Percentiles rank a stretch among this genome's conserved stretches.
Evolutionary conservation across 2,797 vertebrate genomes (phyloP).

Genomic region (Chrysocyon brachyurus): DNA sequence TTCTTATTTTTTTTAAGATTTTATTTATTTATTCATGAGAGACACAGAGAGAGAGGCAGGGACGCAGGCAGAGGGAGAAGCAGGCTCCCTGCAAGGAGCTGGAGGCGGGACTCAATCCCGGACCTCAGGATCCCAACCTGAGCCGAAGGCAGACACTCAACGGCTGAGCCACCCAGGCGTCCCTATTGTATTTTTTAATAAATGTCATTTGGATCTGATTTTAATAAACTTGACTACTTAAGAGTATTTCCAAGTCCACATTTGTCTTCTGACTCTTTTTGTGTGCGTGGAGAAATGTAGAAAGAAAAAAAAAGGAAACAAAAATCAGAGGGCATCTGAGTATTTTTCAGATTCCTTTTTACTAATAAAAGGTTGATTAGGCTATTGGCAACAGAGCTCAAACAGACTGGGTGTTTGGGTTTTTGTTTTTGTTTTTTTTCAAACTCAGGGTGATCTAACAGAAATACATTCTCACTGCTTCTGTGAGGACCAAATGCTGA

Average conservation of each 20-base stretch:
- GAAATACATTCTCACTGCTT: neutral
- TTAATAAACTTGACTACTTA: neutral
- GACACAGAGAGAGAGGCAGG: neutral
- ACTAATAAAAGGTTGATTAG: neutral
- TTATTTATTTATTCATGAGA: neutral
- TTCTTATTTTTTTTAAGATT: neutral
- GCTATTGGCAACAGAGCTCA: neutral
- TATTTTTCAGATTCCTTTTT: neutral
- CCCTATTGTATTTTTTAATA: neutral
- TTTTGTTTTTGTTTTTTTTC: neutral
- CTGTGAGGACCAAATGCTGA: neutral
- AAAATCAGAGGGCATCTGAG: neutral
- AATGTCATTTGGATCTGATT: neutral
- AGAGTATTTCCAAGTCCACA: slow-evolving; percentile 36
- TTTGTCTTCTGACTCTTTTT: neutral
- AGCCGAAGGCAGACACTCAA: neutral
- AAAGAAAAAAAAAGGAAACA: slow-evolving; percentile 2
- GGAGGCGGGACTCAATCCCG: neutral
- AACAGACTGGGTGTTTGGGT: neutral
- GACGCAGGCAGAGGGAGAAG: neutral
- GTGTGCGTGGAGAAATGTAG: neutral
- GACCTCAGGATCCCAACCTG: no score
- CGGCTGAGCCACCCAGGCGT: neutral
- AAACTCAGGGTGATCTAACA: neutral
- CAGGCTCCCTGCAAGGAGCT: neutral